These are phyloP conservation scores for Rostratula benghalensis DNA, from an alignment of 2,113 vertebrate species.

Conservation along the genomic window DNA sequence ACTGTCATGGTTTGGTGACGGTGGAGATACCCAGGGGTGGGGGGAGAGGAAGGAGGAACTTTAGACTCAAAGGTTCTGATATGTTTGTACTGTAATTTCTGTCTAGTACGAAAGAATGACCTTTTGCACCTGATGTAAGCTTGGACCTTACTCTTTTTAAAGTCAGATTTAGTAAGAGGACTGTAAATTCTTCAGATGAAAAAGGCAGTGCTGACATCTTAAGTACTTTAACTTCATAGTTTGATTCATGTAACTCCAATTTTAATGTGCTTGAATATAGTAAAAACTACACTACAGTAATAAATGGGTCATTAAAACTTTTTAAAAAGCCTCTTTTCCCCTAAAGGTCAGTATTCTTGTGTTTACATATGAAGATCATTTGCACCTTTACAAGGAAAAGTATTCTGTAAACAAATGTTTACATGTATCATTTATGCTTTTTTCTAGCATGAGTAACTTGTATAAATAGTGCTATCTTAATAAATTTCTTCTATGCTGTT, in stretches of 20 bases:
- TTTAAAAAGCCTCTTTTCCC: constrained; percentile 39
- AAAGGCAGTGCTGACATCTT: constrained; percentile 29
- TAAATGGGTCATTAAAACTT: constrained; percentile 55
- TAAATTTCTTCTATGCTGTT: constrained; percentile 67
- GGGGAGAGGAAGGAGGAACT: not conserved
- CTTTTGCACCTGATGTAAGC: constrained; percentile 30
- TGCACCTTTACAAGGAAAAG: constrained; percentile 83
- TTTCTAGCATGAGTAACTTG: constrained; percentile 88
- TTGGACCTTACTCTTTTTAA: constrained; percentile 40
- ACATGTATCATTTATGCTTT: constrained; percentile 84
- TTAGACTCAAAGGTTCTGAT: not conserved
- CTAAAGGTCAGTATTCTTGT: constrained; percentile 69
- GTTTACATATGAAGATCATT: constrained; percentile 83
- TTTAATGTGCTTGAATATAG: constrained; percentile 63
- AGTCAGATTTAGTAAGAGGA: too few species aligned
- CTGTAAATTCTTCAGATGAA: constrained; percentile 35
- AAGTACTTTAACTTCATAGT: constrained; percentile 34
- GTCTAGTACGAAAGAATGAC: not conserved
- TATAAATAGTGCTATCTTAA: constrained; percentile 81
- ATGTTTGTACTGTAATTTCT: constrained; percentile 42
- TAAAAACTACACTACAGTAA: constrained; percentile 56
- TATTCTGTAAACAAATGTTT: constrained; percentile 84
- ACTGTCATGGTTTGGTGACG: not conserved
- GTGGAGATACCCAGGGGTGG: not conserved
- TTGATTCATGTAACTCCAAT: constrained; percentile 48